Base-by-base conservation (phyloP, 2,888 invertebrate genomes). In the Trichogramma dendrolimi region DNA sequence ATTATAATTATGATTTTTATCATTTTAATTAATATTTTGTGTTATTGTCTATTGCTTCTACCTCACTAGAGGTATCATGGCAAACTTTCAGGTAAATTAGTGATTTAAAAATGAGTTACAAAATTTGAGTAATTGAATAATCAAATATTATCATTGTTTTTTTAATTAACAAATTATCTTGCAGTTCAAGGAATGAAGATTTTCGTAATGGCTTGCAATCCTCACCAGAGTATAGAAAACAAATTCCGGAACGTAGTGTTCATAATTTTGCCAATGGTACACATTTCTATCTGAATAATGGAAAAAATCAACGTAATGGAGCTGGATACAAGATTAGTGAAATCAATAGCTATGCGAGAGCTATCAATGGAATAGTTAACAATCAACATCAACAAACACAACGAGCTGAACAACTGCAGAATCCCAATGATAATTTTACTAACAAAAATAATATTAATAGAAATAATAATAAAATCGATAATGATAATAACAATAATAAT, bases 111-210 rank as follows among this genome's bases (percentile, higher is more conserved):
- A 10, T 55, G 38, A 8, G 6, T 48, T 48, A 5, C 48, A 27
- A 27, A 27, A 27, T 27, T 27, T 27, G 27, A 27, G 2, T 48
- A 11, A 47, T 5, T 47, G 2, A 47, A 43, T 43, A 48, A 46
- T 8, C 14, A 5, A 5, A 47, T 60, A 4, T 14, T 60, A 51
- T 54, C 10, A 44, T 41, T 11, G 7, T 27, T 49, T 8, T 27
- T 6, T 39, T 47, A 27, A 11, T 46, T 10, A 46, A 10, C 42
- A 49, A 61, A 11, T 43, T 53, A 68, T 48, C 59, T 66, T 68
- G 1, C 70, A 78, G 78, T 78, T 73, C 77, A 77, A 73, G 72
- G 78, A 78, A 66, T 78, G 76, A 77, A 75, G 68, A 71, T 64
- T 43, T 74, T 71, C 70, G 70, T 73, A 64, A 64, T 71, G 61